Evolutionary conservation across 2,888 invertebrate genomes (phyloP), one percentile per base, ranked within the genome.

Genomic region (Mesopsocus fuscifrons): DNA sequence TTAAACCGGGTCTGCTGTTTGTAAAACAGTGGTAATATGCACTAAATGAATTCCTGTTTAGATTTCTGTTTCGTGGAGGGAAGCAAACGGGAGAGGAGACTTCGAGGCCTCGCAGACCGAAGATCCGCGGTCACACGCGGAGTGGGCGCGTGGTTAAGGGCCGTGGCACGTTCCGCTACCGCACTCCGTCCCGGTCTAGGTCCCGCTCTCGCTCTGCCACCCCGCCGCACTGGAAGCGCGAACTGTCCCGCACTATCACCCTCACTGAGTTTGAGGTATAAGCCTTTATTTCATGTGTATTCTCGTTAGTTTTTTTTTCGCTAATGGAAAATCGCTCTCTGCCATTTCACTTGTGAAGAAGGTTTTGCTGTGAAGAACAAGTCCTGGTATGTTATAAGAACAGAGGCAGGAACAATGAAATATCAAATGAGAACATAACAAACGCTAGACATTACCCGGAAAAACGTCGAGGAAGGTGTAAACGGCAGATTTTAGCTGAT

Each of bases 211-310:
- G 87, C 43, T 91, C 91, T 54, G 75, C 73, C 21, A 94, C 94
- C 1, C 94, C 94, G 8, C 85, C 91, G 5, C 92, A 94, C 62
- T 94, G 94, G 94, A 74, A 82, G 33, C 79, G 84, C 54, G 89
- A 88, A 46, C 83, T 87, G 58, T 71, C 79, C 17, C 70, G 85
- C 42, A 82, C 83, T 41, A 82, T 89, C 49, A 83, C 84, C 58
- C 64, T 84, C 2, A 76, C 79, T 0, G 83, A 88, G 54, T 74
- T 80, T 53, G 81, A 85, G 67, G 75, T 73, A 53, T 44, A 44
- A 48, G 20, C n/a, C n/a, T n/a, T n/a, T 32, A 34, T 46, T 15
- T 38, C 17, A 31, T 43, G 13, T 18, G 11, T 26, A 26, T 26
- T 26, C 26, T 26, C 11, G 26, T 26, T 26, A 26, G 26, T 26